Base-by-base conservation (phyloP, 2,113 vertebrate genomes). In the Antechinus stuartii region DNA sequence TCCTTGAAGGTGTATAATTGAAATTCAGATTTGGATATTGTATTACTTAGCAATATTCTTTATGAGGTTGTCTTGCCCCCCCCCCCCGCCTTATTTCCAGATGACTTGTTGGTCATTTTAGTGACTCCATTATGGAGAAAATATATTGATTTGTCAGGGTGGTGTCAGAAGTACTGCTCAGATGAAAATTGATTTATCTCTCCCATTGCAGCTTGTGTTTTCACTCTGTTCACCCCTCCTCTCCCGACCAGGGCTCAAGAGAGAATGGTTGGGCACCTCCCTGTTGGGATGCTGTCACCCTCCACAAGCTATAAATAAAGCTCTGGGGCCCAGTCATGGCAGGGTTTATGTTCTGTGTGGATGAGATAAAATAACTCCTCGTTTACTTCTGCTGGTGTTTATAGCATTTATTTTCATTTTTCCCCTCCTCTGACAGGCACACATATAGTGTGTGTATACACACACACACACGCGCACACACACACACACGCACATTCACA, bases 201-300 rank as follows among this genome's bases (percentile, higher is more conserved):
- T 97, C 76, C 92, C 97, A 0, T 8, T 96, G 97, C 94, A 95
- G 97, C 96, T 96, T 96, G 97, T 97, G 97, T 97, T 97, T 98
- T 97, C 96, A 96, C 97, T 97, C 96, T 0, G 8, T 97, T 96
- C 97, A 92, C 93, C 96, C 96, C 90, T 97, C 94, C 95, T 95
- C 95, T 95, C 91, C 97, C 93, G 94, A 94, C 94, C 96, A 92
- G 96, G 94, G 96, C 68, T 0, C 68, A 90, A 91, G 46, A 89
- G 90, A 52, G 95, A 8, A 27, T 8, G 26, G 91, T 94, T 96
- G 93, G 92, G 95, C 0, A 0, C 42, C 92, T 93, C 97, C 68
- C 30, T 12, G 47, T 68, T 91, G 92, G 92, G 93, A 30, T 96
- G 91, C 94, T 2, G 8, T 55, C 96, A 2, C 24, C n/a, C 93